Percentiles rank a stretch among this genome's conserved stretches.
Evolutionary conservation across 2,797 vertebrate genomes (phyloP).

Genomic region (Xiphorhynchus erythropygius): DNA sequence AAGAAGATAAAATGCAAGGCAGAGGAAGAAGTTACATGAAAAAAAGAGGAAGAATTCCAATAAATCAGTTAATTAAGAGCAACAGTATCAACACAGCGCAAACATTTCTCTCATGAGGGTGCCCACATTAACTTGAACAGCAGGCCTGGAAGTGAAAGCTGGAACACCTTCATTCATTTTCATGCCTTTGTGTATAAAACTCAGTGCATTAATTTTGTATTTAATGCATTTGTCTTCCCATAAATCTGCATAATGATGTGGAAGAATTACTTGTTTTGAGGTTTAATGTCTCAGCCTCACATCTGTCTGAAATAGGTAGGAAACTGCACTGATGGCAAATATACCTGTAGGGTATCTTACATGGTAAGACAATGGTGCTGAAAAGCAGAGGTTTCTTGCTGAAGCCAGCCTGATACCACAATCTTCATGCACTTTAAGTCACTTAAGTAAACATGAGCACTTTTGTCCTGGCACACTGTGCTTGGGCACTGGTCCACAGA

Average conservation of each 20-base stretch:
- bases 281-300: not conserved
- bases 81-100: not conserved
- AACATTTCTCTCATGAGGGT: not conserved
- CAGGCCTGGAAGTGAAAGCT: not conserved
- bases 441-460: not conserved
- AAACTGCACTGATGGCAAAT: not conserved
- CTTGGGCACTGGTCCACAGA: not conserved
- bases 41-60: not conserved
- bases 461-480: not conserved
- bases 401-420: not conserved
- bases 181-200: not conserved
- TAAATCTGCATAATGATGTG: not conserved
- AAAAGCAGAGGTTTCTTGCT: not conserved
- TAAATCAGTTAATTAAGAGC: not conserved
- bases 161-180: not conserved
- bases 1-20: not conserved
- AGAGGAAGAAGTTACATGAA: not conserved
- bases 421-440: not conserved
- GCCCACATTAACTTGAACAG: not conserved
- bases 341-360: not conserved
- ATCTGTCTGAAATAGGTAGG: not conserved
- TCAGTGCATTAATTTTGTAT: not conserved
- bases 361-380: not conserved
- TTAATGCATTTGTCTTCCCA: not conserved
- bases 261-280: not conserved